Conservation (phyloP, 2,113 vertebrate species). For the Nematolebias whitei region DNA sequence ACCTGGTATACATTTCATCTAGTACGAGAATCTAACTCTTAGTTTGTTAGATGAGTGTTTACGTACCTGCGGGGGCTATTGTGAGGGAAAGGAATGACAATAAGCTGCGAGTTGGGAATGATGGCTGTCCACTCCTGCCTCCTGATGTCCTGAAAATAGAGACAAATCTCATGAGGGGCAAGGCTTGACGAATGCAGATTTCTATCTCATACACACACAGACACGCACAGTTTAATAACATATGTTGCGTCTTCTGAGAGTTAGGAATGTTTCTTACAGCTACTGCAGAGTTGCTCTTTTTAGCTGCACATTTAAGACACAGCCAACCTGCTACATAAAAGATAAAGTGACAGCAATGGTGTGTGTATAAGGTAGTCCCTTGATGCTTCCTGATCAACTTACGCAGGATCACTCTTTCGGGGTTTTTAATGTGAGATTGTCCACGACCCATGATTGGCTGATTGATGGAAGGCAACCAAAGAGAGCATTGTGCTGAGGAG, state of each 20-base stretch:
- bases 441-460: no score
- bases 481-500: no score
- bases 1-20: not conserved
- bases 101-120: conserved; percentile 98
- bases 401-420: no score
- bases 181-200: not conserved
- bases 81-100: conserved; percentile 95
- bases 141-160: conserved; percentile 81
- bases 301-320: conserved; percentile 40
- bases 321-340: conserved; percentile 37
- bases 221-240: not conserved
- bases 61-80: conserved; percentile 87
- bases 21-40: no score
- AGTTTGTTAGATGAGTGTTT: not conserved
- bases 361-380: no score
- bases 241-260: conserved; percentile 44
- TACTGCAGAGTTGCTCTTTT: conserved; percentile 55
- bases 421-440: no score
- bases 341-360: no score
- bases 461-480: no score
- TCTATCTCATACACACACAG: not conserved
- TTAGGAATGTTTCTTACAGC: not conserved
- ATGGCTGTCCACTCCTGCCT: conserved; percentile 97
- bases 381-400: no score
- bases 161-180: conserved; percentile 3